phyloP scores from a whole-genome alignment of 1,140 invertebrate species.

The Pantala flavescens region DNA sequence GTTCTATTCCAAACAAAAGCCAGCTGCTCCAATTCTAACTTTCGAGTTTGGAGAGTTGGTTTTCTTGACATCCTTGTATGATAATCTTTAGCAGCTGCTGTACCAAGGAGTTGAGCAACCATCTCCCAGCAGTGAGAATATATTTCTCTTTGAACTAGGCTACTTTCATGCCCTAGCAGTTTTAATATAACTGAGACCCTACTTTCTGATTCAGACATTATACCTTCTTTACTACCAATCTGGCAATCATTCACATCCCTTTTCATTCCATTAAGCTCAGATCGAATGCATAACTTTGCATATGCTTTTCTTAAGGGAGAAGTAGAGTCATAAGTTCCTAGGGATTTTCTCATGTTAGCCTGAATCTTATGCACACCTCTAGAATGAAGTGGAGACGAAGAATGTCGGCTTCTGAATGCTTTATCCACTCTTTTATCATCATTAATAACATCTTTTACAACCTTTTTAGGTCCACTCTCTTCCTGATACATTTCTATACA shows the following conservation, averaged over 20 bases:
- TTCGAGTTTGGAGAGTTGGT: background rate
- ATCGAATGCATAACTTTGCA: too few species aligned
- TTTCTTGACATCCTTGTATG: background rate
- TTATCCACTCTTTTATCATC: too few species aligned
- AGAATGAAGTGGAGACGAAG: too few species aligned
- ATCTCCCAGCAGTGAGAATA: background rate
- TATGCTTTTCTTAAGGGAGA: too few species aligned
- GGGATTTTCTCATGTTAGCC: too few species aligned
- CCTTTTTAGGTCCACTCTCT: too few species aligned
- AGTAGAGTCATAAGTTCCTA: too few species aligned
- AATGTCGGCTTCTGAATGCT: too few species aligned
- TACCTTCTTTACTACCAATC: background rate
- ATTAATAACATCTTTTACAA: too few species aligned
- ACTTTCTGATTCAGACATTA: background rate
- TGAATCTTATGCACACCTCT: too few species aligned
- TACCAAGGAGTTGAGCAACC: background rate
- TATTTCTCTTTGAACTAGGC: background rate
- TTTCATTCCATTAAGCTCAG: too few species aligned
- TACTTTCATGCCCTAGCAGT: background rate
- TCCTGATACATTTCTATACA: background rate
- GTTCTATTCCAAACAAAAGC: constrained; percentile 41
- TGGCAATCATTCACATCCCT: too few species aligned
- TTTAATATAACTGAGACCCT: background rate
- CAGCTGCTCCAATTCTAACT: constrained; percentile 26
- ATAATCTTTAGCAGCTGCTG: background rate